Base-by-base conservation (phyloP, 2,888 invertebrate genomes). In the Acanthacorydalis orientalis region DNA sequence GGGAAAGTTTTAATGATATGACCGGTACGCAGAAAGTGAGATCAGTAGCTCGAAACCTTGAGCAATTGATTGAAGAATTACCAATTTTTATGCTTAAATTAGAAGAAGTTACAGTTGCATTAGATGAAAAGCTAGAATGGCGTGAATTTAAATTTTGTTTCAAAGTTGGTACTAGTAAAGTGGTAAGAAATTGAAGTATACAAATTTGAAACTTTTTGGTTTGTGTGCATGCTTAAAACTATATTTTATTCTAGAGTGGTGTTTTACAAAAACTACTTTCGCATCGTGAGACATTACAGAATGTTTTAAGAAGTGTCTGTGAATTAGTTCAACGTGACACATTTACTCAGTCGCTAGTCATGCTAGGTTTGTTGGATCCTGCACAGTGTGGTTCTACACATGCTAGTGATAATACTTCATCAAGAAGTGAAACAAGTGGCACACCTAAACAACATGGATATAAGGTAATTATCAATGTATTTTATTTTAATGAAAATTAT, bases 71-170 rank as follows among this genome's bases (percentile, higher is more conserved):
- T 48, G 72, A 77, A 56, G 78, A 79, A 59, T 68, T 79, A 51
- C 78, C 78, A 3, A 67, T 75, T 15, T 75, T 77, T 59, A 64
- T 78, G 52, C 60, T 73, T 46, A 68, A 75, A 40, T 62, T 79
- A 50, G 77, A 79, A 60, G 78, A 78, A 58, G 64, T 77, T 15
- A 72, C 74, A 43, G 68, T 72, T 51, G 74, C 75, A 14, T 65
- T 78, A 52, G 78, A 79, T 56, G 77, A 77, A 51, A 73, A 74
- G 56, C 62, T 75, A 47, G 74, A 74, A 50, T 74, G 75, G 73
- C 68, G 71, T 48, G 74, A 76, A 55, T 76, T 75, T 57, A 75
- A 76, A 56, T 76, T 75, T 59, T 75, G 74, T 55, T 74, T 77
- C 53, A 75, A 75, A 63, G 65, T 75, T 41, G 74, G 72, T 31